These are phyloP conservation scores for Tokudaia muenninki DNA, from an alignment of 2,797 vertebrate species.

Conservation along the genomic window DNA sequence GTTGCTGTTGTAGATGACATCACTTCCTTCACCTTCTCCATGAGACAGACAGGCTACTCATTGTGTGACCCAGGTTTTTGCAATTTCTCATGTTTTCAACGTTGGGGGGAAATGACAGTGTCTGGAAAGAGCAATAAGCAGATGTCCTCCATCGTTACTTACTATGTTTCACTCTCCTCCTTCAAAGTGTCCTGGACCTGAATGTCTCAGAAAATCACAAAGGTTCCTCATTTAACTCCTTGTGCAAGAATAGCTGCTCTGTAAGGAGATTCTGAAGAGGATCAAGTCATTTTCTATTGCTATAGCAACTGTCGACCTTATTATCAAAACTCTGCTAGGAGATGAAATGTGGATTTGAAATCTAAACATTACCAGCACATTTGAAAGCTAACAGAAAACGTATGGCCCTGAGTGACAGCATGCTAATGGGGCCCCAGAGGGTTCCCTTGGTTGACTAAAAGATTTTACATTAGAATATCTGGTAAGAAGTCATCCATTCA, in stretches of 20 bases:
- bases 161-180: neutral
- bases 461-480: neutral
- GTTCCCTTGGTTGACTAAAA: neutral
- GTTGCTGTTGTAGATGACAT: neutral
- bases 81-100: neutral
- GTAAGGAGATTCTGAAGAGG: neutral
- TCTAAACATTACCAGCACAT: neutral
- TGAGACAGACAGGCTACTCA: no score
- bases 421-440: neutral
- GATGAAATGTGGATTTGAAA: constrained; percentile 32
- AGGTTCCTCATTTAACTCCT: neutral
- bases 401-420: neutral
- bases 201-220: neutral
- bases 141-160: neutral
- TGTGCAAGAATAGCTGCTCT: neutral
- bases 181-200: neutral
- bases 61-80: neutral
- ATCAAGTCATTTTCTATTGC: neutral
- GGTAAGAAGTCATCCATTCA: neutral
- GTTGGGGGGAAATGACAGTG: neutral
- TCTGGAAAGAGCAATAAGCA: neutral
- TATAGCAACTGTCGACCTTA: neutral
- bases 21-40: neutral
- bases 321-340: neutral
- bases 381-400: constrained; percentile 7